Conservation (phyloP, 2,113 vertebrate species). For the Chionis minor region DNA sequence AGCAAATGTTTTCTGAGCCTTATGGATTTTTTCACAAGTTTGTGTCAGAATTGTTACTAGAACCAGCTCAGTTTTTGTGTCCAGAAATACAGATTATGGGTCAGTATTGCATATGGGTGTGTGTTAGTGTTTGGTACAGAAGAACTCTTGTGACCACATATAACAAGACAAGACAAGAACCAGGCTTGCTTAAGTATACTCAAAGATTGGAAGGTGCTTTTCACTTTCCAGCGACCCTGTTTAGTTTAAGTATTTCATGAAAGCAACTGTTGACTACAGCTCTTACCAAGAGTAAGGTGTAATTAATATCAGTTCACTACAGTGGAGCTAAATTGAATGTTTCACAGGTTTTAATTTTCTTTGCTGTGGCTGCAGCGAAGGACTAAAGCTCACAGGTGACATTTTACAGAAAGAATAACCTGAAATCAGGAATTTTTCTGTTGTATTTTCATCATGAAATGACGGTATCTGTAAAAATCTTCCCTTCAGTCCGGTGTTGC, state of each 20-base stretch:
- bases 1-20: neutral
- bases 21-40: neutral
- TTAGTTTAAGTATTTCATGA: neutral
- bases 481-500: neutral
- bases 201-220: neutral
- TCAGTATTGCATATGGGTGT: neutral
- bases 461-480: neutral
- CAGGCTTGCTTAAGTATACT: neutral
- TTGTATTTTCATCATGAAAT: neutral
- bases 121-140: neutral
- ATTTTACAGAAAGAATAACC: neutral
- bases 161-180: neutral
- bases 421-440: neutral
- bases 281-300: neutral
- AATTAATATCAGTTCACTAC: neutral
- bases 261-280: neutral
- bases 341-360: neutral
- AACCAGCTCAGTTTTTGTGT: neutral
- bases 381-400: neutral
- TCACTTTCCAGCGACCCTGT: neutral
- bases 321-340: neutral
- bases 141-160: neutral
- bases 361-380: neutral
- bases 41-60: neutral
- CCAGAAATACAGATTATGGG: neutral